Evolutionary conservation across 2,113 vertebrate species (phyloP).

Genomic region (Acanthochromis polyacanthus): DNA sequence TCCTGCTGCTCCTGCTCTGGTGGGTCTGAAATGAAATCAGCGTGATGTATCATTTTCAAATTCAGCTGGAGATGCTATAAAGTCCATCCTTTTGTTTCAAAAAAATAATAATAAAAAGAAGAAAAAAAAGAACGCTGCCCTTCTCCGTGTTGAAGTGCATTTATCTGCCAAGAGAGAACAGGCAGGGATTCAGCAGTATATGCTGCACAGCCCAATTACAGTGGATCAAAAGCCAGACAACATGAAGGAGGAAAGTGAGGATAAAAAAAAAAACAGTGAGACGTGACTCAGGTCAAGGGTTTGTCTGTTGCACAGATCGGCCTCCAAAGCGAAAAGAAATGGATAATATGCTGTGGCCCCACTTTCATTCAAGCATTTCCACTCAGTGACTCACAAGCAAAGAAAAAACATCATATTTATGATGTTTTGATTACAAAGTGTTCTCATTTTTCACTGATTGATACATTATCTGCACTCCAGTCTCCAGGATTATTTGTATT

Average conservation of each 20-base stretch:
- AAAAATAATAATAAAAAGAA: background rate
- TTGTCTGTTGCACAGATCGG: slow-evolving; percentile 34
- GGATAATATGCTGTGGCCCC: slow-evolving; percentile 14
- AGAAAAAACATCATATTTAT: slow-evolving; percentile 6
- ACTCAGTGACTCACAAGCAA: slow-evolving; percentile 4
- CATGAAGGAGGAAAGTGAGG: slow-evolving; percentile 42
- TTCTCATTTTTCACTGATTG: slow-evolving; percentile 15
- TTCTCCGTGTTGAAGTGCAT: slow-evolving; percentile 15
- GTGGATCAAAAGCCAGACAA: slow-evolving; percentile 57
- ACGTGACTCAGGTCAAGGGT: slow-evolving; percentile 54
- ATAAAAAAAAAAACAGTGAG: slow-evolving; percentile 44
- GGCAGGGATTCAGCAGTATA: slow-evolving; percentile 18
- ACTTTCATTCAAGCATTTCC: slow-evolving; percentile 1
- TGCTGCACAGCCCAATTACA: slow-evolving; percentile 57
- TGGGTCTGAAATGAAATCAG: slow-evolving; percentile 28
- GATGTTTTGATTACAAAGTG: background rate
- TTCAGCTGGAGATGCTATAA: background rate
- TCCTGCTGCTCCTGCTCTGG: background rate
- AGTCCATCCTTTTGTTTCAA: background rate
- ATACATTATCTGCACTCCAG: slow-evolving; percentile 1
- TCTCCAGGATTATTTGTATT: slow-evolving; percentile 7
- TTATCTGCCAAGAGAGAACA: slow-evolving; percentile 18
- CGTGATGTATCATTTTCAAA: slow-evolving; percentile 6
- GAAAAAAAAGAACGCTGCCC: background rate
- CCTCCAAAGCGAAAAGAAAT: slow-evolving; percentile 18